phyloP scores from a whole-genome alignment of 2,888 invertebrate species.

The Lasioglossum leucozonium region DNA sequence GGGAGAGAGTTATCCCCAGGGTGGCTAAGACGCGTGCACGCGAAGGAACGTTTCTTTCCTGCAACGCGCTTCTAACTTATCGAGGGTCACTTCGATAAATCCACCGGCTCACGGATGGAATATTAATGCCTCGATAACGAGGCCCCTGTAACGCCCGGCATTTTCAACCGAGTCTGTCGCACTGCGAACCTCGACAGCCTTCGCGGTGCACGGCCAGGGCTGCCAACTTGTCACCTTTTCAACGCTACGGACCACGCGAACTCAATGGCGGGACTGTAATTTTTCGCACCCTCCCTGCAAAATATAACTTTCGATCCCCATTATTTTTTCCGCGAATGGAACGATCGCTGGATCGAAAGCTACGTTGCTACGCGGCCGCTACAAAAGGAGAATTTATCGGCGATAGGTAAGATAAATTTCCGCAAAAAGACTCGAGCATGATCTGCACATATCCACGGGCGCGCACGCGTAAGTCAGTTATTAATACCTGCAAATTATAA shows the following conservation, averaged over 20 bases:
- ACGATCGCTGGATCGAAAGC: background rate
- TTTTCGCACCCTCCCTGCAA: too few species aligned
- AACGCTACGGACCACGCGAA: too few species aligned
- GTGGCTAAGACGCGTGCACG: background rate
- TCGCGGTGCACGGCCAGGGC: background rate
- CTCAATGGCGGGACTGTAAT: too few species aligned
- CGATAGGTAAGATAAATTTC: background rate
- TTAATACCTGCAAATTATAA: conserved; percentile 75
- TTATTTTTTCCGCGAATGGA: background rate
- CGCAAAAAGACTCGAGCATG: background rate
- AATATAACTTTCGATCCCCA: too few species aligned
- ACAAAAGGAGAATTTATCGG: background rate
- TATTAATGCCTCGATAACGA: conserved; percentile 40
- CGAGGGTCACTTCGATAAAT: conserved; percentile 7
- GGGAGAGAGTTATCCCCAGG: background rate
- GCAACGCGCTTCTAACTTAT: background rate
- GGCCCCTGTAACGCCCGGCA: background rate
- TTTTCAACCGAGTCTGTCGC: background rate
- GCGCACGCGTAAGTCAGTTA: background rate
- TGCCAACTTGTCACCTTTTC: too few species aligned
- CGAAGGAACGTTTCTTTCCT: background rate
- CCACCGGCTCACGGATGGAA: conserved; percentile 12
- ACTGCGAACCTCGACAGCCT: background rate
- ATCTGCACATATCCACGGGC: background rate
- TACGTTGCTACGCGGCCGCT: background rate